A percentile compares a stretch with the other conserved stretches of the same genome.
These are phyloP conservation scores for Thymelicus lineola DNA, from an alignment of 2,888 invertebrate genomes.

Conservation along the genomic window DNA sequence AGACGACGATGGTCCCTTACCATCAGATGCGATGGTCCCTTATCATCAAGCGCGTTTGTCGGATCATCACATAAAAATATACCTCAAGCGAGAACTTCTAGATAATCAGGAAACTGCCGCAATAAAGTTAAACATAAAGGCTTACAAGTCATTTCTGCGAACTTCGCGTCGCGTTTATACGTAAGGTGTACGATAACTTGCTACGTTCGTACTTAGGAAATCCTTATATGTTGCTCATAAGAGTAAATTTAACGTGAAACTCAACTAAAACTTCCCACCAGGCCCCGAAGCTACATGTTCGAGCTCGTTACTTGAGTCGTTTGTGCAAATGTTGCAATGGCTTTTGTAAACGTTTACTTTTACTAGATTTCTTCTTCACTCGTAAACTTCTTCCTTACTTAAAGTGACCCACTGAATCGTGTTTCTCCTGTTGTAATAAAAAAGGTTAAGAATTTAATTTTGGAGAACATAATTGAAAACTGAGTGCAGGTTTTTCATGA, in stretches of 20 bases:
- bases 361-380: not conserved
- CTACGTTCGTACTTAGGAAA: slow-evolving; percentile 3
- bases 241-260: slow-evolving; percentile 4
- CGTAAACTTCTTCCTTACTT: not conserved
- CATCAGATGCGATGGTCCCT: no score
- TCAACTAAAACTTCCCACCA: slow-evolving; percentile 2
- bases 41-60: no score
- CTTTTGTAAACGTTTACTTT: slow-evolving; percentile 4
- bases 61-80: not conserved
- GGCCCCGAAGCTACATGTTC: slow-evolving; percentile 4
- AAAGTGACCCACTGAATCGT: no score
- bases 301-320: slow-evolving; percentile 7
- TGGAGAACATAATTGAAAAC: no score
- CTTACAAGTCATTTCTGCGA: not conserved
- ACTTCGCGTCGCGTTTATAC: not conserved
- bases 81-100: not conserved
- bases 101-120: not conserved
- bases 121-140: not conserved
- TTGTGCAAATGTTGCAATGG: slow-evolving; percentile 6
- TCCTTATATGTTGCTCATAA: slow-evolving; percentile 13
- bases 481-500: no score
- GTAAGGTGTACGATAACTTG: not conserved
- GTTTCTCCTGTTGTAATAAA: no score
- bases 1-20: no score
- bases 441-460: no score